Percentiles rank a stretch among this genome's conserved stretches.
Evolutionary conservation across 2,797 vertebrate species (phyloP).

Genomic region (Acropternis orthonyx): DNA sequence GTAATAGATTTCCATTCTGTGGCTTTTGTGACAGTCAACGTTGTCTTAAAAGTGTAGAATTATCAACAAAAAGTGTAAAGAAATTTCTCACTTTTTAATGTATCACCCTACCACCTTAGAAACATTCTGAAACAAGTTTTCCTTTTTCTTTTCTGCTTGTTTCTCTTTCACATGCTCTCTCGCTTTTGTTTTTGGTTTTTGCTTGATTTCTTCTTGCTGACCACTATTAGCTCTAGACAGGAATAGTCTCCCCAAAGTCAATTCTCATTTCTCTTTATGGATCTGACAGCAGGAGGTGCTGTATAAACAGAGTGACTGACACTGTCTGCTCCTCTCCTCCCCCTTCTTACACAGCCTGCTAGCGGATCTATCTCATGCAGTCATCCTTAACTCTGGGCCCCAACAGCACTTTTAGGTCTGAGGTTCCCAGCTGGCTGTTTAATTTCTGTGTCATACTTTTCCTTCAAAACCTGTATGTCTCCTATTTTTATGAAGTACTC

Average conservation of each 20-base stretch:
- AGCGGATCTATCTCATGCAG: slow-evolving; percentile 23
- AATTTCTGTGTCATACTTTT: neutral
- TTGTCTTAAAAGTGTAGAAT: neutral
- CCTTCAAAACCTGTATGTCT: neutral
- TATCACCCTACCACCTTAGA: neutral
- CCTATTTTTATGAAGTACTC: neutral
- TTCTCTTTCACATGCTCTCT: neutral
- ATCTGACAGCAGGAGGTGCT: slow-evolving; percentile 79
- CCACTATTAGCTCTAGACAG: neutral
- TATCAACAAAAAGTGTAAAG: neutral
- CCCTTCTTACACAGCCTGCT: neutral
- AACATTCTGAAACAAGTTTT: neutral
- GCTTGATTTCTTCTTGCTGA: slow-evolving; percentile 35
- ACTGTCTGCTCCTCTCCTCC: neutral
- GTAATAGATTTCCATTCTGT: neutral
- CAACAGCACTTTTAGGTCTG: slow-evolving; percentile 21
- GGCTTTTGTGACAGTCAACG: neutral
- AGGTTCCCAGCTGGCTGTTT: neutral
- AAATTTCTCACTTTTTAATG: neutral
- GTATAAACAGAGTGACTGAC: slow-evolving; percentile 65
- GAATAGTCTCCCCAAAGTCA: neutral
- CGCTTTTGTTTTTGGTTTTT: neutral
- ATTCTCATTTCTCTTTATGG: slow-evolving; percentile 34
- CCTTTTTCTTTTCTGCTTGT: neutral
- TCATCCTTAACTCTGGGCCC: slow-evolving; percentile 50